These are phyloP conservation scores for Cryptocephalus moraei DNA, from an alignment of 2,888 invertebrate genomes.

Conservation along the genomic window DNA sequence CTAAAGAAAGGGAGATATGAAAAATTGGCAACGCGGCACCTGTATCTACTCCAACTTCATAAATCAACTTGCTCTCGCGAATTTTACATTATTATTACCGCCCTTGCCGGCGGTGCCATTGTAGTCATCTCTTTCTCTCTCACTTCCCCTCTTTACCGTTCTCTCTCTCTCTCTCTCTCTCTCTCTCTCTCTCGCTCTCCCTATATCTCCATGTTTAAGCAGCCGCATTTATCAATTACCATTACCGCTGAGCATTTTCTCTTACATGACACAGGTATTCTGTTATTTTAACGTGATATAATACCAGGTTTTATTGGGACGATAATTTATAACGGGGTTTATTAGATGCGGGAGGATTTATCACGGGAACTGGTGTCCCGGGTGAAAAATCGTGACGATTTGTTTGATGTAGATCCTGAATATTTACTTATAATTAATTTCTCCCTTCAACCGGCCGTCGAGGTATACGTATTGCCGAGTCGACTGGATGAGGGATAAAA, in stretches of 20 bases:
- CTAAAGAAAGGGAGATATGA: not conserved
- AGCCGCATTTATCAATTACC: slow-evolving; percentile 15
- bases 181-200: too few relatives aligned
- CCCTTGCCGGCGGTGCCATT: slow-evolving; percentile 9
- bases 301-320: not conserved
- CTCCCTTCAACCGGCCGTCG: too few relatives aligned
- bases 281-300: slow-evolving; percentile 1
- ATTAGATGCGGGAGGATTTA: too few relatives aligned
- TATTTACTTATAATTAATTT: too few relatives aligned
- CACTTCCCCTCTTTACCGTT: too few relatives aligned
- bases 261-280: slow-evolving; percentile 1
- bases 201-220: slow-evolving; percentile 4
- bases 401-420: too few relatives aligned
- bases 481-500: too few relatives aligned
- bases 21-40: slow-evolving; percentile 4
- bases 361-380: too few relatives aligned
- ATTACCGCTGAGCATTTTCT: slow-evolving; percentile 1
- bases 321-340: not conserved
- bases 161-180: slow-evolving; percentile 11
- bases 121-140: slow-evolving; percentile 1
- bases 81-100: slow-evolving; percentile 17
- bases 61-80: slow-evolving; percentile 16
- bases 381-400: too few relatives aligned
- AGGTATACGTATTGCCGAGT: too few relatives aligned
- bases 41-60: slow-evolving; percentile 14